phyloP scores from a whole-genome alignment of 1,140 invertebrate genomes.

The Holotrichia oblita region DNA sequence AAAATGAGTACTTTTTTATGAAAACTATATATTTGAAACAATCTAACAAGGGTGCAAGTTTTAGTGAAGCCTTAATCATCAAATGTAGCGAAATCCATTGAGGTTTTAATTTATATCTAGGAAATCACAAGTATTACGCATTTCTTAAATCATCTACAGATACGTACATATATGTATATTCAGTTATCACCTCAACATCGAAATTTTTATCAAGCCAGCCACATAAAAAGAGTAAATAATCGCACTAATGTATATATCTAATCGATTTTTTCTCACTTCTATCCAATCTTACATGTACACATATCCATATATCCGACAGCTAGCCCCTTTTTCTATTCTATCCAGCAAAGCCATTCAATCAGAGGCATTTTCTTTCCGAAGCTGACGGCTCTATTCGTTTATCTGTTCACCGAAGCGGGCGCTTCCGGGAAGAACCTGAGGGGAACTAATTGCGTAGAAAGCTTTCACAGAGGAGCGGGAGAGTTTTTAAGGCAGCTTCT shows the following conservation, averaged over 20 bases:
- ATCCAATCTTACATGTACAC: neutral
- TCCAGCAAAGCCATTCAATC: constrained; percentile 12
- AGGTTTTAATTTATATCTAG: too few species aligned
- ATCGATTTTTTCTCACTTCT: constrained; percentile 9
- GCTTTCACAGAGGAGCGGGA: constrained; percentile 3
- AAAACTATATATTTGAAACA: too few species aligned
- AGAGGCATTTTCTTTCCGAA: constrained; percentile 7
- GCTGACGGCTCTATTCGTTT: neutral
- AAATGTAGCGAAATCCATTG: too few species aligned
- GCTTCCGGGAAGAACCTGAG: neutral
- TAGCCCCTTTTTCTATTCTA: constrained; percentile 1
- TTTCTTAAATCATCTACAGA: too few species aligned
- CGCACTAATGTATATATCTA: neutral
- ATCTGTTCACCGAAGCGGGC: constrained; percentile 4
- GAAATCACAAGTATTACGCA: too few species aligned
- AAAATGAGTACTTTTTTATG: too few species aligned
- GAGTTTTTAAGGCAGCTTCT: neutral
- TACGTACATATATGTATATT: too few species aligned
- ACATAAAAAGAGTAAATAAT: neutral
- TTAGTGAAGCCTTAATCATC: too few species aligned
- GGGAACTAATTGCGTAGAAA: constrained; percentile 16
- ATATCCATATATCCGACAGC: constrained; percentile 1
- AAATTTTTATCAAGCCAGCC: neutral
- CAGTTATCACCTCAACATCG: neutral
- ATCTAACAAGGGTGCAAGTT: too few species aligned